Evolutionary conservation across 2,888 invertebrate species (phyloP).

Genomic region (Tenthredo mesomela): DNA sequence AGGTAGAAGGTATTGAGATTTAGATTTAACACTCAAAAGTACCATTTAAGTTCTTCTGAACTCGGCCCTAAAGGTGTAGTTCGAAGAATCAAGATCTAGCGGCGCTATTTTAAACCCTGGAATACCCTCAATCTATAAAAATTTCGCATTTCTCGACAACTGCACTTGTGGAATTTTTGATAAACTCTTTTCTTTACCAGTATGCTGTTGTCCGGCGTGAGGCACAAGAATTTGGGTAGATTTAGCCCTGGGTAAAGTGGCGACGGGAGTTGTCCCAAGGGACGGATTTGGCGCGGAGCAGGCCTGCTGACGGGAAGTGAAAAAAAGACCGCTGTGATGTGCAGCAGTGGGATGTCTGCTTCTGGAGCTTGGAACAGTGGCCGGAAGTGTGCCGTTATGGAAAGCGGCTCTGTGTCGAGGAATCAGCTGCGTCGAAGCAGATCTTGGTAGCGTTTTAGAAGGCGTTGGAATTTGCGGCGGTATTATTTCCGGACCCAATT

Average conservation of each 20-base stretch:
- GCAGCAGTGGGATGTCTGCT: conserved; percentile 68
- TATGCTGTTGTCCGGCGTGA: conserved; percentile 58
- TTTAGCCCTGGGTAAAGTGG: conserved; percentile 74
- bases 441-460: conserved; percentile 73
- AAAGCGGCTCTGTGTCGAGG: conserved; percentile 62
- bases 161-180: background rate
- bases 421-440: conserved; percentile 79
- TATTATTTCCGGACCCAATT: conserved; percentile 81
- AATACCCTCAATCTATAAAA: background rate
- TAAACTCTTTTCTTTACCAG: background rate
- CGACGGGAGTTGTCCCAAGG: conserved; percentile 70
- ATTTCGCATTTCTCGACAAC: background rate
- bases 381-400: conserved; percentile 69
- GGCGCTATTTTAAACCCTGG: no score
- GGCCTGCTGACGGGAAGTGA: conserved; percentile 71
- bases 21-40: no score
- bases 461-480: conserved; percentile 71
- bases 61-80: no score
- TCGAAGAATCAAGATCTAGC: no score
- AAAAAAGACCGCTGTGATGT: conserved; percentile 69
- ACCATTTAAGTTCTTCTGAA: no score
- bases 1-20: no score
- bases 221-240: conserved; percentile 75
- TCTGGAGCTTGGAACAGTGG: conserved; percentile 69
- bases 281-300: conserved; percentile 77